These are phyloP conservation scores for Steinernema feltiae DNA, from an alignment of 1,140 invertebrate species.

Conservation along the genomic window DNA sequence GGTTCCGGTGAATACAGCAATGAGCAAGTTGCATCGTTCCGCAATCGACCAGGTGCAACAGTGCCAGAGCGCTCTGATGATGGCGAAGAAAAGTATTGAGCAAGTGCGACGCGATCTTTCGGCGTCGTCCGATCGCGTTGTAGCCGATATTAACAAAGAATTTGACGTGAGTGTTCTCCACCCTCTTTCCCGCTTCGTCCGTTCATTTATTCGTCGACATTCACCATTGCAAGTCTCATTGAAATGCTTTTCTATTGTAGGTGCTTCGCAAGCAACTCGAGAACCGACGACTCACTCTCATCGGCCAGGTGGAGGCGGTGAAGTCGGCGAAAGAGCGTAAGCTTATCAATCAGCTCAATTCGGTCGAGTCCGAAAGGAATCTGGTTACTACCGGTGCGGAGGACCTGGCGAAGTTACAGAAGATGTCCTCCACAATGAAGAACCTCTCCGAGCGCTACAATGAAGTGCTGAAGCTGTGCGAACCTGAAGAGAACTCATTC, in stretches of 20 bases:
- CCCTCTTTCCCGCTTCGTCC: not conserved
- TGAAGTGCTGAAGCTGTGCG: not conserved
- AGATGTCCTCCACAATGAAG: not conserved
- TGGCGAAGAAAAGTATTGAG: conserved; percentile 2
- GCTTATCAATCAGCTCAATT: not conserved
- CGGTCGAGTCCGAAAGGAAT: not conserved
- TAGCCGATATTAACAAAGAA: conserved; percentile 6
- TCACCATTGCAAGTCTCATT: too few species aligned
- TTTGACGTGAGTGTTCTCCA: conserved; percentile 13
- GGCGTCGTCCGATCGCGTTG: conserved; percentile 1
- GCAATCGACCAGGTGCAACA: not conserved
- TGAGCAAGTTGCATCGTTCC: conserved; percentile 3
- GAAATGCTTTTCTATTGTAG: too few species aligned
- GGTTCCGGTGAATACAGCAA: not conserved
- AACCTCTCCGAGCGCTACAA: not conserved
- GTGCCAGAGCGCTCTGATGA: not conserved
- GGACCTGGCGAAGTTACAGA: not conserved
- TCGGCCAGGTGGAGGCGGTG: not conserved
- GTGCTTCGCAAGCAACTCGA: not conserved
- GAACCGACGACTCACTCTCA: not conserved
- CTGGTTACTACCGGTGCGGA: not conserved
- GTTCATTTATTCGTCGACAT: too few species aligned
- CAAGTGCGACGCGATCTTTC: conserved; percentile 9
- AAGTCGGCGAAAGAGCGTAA: not conserved
- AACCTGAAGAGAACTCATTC: conserved; percentile 4